Evolutionary conservation across 2,888 invertebrate species (phyloP), one percentile per base, ranked within the genome.

Genomic region (Helobdella robusta): DNA sequence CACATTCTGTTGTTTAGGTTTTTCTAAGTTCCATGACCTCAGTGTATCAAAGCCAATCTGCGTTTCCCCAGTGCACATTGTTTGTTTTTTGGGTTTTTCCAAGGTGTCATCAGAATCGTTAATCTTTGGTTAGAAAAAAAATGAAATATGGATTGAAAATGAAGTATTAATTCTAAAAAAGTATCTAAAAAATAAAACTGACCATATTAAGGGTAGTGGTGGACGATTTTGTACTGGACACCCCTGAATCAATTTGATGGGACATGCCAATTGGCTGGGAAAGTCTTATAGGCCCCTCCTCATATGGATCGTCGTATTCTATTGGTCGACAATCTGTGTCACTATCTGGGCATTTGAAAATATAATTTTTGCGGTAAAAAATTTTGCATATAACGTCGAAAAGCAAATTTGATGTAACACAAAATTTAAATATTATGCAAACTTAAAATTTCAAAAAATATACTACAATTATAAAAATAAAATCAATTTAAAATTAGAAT

Each of bases 251-350:
- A 36, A 36, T n/a, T 34, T 59, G 59, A 15, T 11, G 11, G 11
- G n/a, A 15, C 11, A 40, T 11, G n/a, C 11, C 44, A 15, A 40
- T n/a, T 40, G 44, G 44, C 34, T 35, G 36, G 34, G 20, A 36
- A 28, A 59, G 35, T 20, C 36, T 59, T 59, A 65, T 35, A 20
- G 65, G 65, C 35, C 65, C 60, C 30, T 65, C 65, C 28, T 65
- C 65, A 23, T 65, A 65, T 23, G 65, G 65, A 36, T 65, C 65
- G n/a, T 65, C 65, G 30, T 65, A 65, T 36, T 62, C 62, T n/a
- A 62, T 46, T n/a, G 34, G 44, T n/a, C n/a, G 6, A 28, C 23
- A 30, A 3, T 50, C 62, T 6, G 4, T 8, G n/a, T n/a, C n/a
- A n/a, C 44, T 40, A 40, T 40, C 44, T 40, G 44, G 11, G 44